A percentile compares a stretch with the other conserved stretches of the same genome.
These are phyloP conservation scores for Sinocyclocheilus anshuiensis DNA, from an alignment of 2,113 vertebrate genomes.

Conservation along the genomic window DNA sequence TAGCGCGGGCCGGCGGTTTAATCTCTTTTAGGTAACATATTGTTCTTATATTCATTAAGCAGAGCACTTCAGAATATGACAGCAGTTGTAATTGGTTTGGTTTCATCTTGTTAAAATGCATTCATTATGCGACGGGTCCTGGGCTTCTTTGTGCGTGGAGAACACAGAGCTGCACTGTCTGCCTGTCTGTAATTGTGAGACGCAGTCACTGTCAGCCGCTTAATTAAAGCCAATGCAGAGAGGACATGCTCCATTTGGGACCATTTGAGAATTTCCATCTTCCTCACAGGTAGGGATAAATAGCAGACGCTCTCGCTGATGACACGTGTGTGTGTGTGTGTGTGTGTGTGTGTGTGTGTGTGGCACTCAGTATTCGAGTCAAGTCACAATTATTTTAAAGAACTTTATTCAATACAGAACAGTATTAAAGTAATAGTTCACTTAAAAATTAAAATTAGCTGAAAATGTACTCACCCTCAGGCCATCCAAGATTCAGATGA, in stretches of 20 bases:
- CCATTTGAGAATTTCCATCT: constrained; percentile 16
- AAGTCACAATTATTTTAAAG: too few species aligned
- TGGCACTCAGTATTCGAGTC: neutral
- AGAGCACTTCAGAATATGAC: constrained; percentile 44
- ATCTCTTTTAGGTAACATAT: constrained; percentile 40
- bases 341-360: constrained; percentile 26
- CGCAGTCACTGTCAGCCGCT: constrained; percentile 27
- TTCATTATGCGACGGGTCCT: constrained; percentile 32
- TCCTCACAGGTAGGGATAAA: constrained; percentile 37
- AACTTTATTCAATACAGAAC: too few species aligned
- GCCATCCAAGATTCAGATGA: too few species aligned
- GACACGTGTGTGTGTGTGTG: constrained; percentile 13
- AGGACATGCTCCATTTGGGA: constrained; percentile 36
- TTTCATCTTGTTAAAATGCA: constrained; percentile 48
- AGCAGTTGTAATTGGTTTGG: constrained; percentile 48
- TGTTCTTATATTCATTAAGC: constrained; percentile 46
- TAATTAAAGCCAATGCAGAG: constrained; percentile 45
- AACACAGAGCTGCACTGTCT: neutral
- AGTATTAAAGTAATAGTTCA: too few species aligned
- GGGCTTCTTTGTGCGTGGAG: neutral
- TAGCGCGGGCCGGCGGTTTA: constrained; percentile 12
- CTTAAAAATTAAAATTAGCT: too few species aligned
- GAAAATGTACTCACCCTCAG: too few species aligned
- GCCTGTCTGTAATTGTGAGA: constrained; percentile 9
- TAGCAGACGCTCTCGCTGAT: neutral